These are phyloP conservation scores for Scaptomyza caliginosa DNA, from an alignment of 2,888 invertebrate genomes.

Conservation along the genomic window DNA sequence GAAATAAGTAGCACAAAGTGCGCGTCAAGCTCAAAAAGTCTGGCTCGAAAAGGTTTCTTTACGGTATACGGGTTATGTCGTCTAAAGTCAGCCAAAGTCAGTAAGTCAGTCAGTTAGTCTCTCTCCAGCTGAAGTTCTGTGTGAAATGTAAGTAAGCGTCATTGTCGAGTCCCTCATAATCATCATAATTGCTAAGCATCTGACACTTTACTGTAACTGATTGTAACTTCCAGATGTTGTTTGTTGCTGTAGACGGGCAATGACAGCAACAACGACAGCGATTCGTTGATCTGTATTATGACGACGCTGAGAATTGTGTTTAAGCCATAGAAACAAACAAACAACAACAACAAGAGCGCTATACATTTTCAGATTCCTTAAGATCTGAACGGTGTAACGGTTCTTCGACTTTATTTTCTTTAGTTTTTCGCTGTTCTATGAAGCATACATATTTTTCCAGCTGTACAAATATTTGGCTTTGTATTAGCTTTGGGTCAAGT, in stretches of 20 bases:
- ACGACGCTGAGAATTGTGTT: constrained; percentile 28
- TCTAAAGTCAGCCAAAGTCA: constrained; percentile 29
- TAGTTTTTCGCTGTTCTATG: constrained; percentile 23
- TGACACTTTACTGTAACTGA: constrained; percentile 67
- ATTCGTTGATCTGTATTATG: constrained; percentile 51
- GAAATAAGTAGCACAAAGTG: constrained; percentile 63
- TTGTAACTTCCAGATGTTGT: constrained; percentile 53
- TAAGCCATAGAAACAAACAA: constrained; percentile 22
- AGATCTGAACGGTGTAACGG: constrained; percentile 43
- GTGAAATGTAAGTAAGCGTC: constrained; percentile 34
- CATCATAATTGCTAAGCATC: constrained; percentile 69
- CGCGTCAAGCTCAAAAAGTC: constrained; percentile 26
- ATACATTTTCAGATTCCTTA: constrained; percentile 39
- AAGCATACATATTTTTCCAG: constrained; percentile 46
- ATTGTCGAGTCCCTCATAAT: constrained; percentile 44
- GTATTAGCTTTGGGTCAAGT: constrained; percentile 61
- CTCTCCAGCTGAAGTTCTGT: constrained; percentile 26
- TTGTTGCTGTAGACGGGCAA: background rate
- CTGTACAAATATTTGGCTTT: constrained; percentile 60
- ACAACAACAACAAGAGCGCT: constrained; percentile 4
- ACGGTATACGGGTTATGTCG: constrained; percentile 53
- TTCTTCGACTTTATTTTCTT: constrained; percentile 42
- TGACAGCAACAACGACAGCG: constrained; percentile 16
- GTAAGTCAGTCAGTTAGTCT: constrained; percentile 9
- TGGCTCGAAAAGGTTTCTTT: constrained; percentile 26